Conservation (phyloP, 92 coral and sea anemone genomes). For the Meandrina meandrites region DNA sequence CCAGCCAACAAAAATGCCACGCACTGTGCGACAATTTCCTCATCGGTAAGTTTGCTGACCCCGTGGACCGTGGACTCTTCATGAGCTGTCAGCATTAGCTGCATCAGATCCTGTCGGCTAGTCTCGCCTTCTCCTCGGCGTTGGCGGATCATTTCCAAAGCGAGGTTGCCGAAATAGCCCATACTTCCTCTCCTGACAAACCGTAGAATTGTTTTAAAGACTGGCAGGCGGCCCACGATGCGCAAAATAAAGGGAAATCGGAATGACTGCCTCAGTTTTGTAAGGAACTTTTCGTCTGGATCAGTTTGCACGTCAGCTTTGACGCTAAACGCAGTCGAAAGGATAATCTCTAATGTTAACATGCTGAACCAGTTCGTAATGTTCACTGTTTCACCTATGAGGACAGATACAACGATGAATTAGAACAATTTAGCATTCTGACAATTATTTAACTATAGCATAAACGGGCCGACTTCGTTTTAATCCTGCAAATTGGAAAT, state of each 20-base stretch:
- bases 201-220: slow-evolving; percentile 1
- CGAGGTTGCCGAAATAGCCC: slow-evolving; percentile 38
- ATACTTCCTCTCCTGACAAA: slow-evolving; percentile 5
- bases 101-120: slow-evolving; percentile 64
- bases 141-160: slow-evolving; percentile 49
- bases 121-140: slow-evolving; percentile 45
- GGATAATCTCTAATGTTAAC: slow-evolving; percentile 67
- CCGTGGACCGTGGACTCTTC: slow-evolving; percentile 55
- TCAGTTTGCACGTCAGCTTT: slow-evolving; percentile 66
- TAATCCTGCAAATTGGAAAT: no score
- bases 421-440: no score
- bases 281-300: slow-evolving; percentile 55
- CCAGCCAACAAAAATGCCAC: slow-evolving; percentile 49
- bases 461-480: no score
- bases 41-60: slow-evolving; percentile 52
- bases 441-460: no score
- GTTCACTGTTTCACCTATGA: slow-evolving; percentile 43
- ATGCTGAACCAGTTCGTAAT: slow-evolving; percentile 70
- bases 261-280: slow-evolving; percentile 42
- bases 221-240: slow-evolving; percentile 16
- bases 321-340: slow-evolving; percentile 69
- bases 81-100: slow-evolving; percentile 73
- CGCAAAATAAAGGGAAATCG: slow-evolving; percentile 44
- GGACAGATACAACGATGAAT: background rate
- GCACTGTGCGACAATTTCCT: slow-evolving; percentile 52